These are phyloP conservation scores for Lutraria rhynchaena DNA, from an alignment of 1,140 invertebrate species.

Conservation along the genomic window DNA sequence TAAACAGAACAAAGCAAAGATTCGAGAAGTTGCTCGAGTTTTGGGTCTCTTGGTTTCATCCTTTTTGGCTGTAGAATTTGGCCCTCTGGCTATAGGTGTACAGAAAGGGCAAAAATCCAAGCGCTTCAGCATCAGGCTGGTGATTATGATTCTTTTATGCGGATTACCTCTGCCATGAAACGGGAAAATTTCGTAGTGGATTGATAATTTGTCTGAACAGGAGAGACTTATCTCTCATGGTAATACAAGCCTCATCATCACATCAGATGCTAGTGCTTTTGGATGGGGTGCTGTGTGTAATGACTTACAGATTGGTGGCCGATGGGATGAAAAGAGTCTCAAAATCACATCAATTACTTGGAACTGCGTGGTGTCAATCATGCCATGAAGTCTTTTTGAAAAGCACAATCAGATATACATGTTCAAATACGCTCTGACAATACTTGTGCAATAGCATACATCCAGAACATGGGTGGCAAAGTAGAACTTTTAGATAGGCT, in stretches of 20 bases:
- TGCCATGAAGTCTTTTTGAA: not conserved
- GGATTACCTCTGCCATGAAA: conserved; percentile 24
- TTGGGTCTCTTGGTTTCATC: too few species aligned
- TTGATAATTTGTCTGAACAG: too few species aligned
- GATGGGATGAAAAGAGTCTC: conserved; percentile 28
- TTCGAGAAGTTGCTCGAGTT: too few species aligned
- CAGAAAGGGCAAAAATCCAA: not conserved
- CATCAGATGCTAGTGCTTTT: conserved; percentile 14
- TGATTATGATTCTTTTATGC: conserved; percentile 36
- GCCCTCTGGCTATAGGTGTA: not conserved
- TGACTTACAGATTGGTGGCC: conserved; percentile 2
- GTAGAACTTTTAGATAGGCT: conserved; percentile 4
- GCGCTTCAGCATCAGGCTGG: not conserved
- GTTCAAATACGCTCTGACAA: conserved; percentile 14
- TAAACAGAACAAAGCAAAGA: too few species aligned
- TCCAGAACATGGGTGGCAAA: conserved; percentile 54
- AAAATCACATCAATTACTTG: conserved; percentile 16
- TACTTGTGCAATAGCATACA: conserved; percentile 21
- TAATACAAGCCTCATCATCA: not conserved
- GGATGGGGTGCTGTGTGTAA: conserved; percentile 19
- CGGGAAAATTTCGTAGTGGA: too few species aligned
- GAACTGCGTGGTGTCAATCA: not conserved
- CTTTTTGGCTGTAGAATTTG: too few species aligned
- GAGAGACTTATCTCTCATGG: conserved; percentile 1
- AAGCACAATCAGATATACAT: conserved; percentile 8